Evolutionary conservation across 2,888 invertebrate genomes (phyloP).

Genomic region (Cheilosia vernalis): DNA sequence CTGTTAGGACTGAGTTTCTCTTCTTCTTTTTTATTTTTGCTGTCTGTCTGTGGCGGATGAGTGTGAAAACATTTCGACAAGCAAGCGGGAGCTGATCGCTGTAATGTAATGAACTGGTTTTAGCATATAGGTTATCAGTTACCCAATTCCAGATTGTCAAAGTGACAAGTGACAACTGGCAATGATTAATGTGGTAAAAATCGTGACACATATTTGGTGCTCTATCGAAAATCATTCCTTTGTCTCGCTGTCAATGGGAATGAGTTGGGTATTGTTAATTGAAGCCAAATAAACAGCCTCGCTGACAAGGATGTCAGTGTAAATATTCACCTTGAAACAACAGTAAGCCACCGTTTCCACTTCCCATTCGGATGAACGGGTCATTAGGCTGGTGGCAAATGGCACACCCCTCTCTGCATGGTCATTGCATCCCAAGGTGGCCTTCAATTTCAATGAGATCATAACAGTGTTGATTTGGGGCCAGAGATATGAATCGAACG

Average conservation of each 20-base stretch:
- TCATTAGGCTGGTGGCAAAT: not conserved
- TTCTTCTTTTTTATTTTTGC: constrained; percentile 3
- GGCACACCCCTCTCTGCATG: constrained; percentile 62
- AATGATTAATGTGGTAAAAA: not conserved
- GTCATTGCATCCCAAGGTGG: constrained; percentile 56
- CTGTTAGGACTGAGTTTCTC: constrained; percentile 23
- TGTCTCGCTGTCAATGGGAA: not conserved
- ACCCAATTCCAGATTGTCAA: not conserved
- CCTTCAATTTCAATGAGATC: constrained; percentile 44
- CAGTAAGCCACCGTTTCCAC: constrained; percentile 29
- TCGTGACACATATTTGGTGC: not conserved
- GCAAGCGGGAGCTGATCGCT: not conserved
- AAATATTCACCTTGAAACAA: constrained; percentile 42
- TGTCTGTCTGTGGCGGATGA: not conserved
- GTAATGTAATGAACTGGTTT: constrained; percentile 4
- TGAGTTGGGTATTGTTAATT: not conserved
- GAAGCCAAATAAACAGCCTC: constrained; percentile 23
- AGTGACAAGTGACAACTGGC: not conserved
- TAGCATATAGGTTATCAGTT: not conserved
- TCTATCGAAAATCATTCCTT: not conserved
- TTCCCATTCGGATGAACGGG: constrained; percentile 43
- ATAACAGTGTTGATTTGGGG: not conserved
- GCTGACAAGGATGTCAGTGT: constrained; percentile 7
- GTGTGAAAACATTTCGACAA: constrained; percentile 29
- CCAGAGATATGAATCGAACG: not conserved